phyloP scores from a whole-genome alignment of 2,113 vertebrate species.

The Syngnathus typhle region DNA sequence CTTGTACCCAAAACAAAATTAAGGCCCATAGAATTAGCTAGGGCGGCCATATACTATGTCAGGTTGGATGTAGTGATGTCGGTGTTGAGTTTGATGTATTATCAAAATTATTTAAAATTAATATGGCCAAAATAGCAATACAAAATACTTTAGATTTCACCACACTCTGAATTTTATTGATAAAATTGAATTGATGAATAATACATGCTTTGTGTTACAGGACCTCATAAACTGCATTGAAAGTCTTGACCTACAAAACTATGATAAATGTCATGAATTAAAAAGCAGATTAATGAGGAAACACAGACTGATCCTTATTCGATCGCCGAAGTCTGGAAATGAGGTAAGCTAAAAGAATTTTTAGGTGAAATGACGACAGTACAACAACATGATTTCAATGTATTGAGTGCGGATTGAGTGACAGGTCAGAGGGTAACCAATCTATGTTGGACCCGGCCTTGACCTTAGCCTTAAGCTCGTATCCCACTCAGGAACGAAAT shows the following conservation, averaged over 20 bases:
- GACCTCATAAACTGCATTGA: constrained; percentile 85
- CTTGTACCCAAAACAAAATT: too few species aligned
- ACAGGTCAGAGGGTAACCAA: background rate
- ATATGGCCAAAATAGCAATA: background rate
- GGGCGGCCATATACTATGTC: too few species aligned
- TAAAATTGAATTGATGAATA: background rate
- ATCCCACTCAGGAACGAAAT: too few species aligned
- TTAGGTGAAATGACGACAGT: background rate
- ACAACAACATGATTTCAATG: background rate
- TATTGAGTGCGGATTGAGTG: background rate
- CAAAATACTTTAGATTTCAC: background rate
- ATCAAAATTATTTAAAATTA: background rate
- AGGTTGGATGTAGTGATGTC: too few species aligned
- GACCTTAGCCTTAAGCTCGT: too few species aligned
- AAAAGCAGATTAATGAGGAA: constrained; percentile 82
- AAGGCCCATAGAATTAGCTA: too few species aligned
- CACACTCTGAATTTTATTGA: background rate
- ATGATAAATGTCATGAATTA: constrained; percentile 86
- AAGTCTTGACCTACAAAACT: constrained; percentile 85
- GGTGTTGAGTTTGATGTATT: background rate
- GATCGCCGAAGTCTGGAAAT: constrained; percentile 72
- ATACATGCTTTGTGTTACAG: constrained; percentile 57
- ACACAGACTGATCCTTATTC: constrained; percentile 83
- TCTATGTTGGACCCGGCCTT: too few species aligned
- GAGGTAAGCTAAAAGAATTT: constrained; percentile 74